Conservation (phyloP, 2,113 vertebrate species). For the Campylomormyrus numenius region DNA sequence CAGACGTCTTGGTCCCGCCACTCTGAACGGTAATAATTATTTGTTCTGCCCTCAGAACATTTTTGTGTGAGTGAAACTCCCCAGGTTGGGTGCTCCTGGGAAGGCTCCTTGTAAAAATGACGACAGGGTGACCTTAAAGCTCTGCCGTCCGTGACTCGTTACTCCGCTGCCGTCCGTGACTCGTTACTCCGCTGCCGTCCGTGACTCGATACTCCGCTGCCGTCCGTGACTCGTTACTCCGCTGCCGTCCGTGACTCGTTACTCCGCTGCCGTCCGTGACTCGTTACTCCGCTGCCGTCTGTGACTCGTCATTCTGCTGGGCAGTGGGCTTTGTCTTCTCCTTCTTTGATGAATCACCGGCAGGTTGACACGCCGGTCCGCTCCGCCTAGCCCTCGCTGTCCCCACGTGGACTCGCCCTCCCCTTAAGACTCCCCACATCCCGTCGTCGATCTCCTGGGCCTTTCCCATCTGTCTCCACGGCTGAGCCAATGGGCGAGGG, state of each 20-base stretch:
- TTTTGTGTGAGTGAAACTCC: too few relatives aligned
- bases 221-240: not conserved
- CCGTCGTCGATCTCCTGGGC: not conserved
- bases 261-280: not conserved
- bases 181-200: not conserved
- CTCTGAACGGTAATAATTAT: too few relatives aligned
- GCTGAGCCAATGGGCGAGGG: not conserved
- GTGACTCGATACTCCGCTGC: not conserved
- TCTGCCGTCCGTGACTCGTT: not conserved
- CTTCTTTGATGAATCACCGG: slow-evolving; percentile 37
- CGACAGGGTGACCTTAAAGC: slow-evolving; percentile 8
- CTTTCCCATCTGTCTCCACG: not conserved
- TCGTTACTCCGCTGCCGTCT: not conserved
- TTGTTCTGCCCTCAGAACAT: too few relatives aligned
- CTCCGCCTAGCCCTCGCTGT: not conserved
- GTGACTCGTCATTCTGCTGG: not conserved
- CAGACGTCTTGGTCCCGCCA: too few relatives aligned
- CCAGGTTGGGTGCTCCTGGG: not conserved
- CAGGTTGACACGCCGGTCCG: slow-evolving; percentile 37
- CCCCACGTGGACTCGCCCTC: not conserved
- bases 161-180: not conserved
- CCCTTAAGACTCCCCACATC: not conserved
- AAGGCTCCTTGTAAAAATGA: not conserved
- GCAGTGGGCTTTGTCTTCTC: too few relatives aligned
- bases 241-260: not conserved